A percentile compares a stretch with the other conserved stretches of the same genome.
Conservation (phyloP, 1,140 invertebrate species). For the Neuroterus valhalla region DNA sequence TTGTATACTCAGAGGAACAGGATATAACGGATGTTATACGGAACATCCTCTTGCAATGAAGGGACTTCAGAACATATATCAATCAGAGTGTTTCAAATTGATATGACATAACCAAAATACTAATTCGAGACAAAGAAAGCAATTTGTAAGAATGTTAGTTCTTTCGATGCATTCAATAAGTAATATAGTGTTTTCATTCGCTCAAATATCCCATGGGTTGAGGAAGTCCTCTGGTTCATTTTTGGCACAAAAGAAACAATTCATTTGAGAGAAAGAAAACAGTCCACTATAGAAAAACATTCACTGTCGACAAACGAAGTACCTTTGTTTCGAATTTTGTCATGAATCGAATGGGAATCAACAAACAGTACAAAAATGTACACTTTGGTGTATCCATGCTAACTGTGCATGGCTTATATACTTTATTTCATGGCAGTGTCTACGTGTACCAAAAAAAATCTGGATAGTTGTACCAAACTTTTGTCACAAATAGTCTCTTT, state of each 20-base stretch:
- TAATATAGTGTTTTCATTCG: slow-evolving; percentile 23
- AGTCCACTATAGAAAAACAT: background rate
- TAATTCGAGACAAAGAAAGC: slow-evolving; percentile 24
- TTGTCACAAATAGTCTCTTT: no score
- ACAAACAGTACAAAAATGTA: slow-evolving; percentile 23
- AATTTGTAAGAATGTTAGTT: slow-evolving; percentile 23
- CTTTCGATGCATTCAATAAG: background rate
- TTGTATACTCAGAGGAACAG: no score
- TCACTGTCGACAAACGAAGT: slow-evolving; percentile 10
- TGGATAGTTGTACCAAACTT: no score
- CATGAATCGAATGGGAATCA: slow-evolving; percentile 7
- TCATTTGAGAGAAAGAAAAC: slow-evolving; percentile 22
- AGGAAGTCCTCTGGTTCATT: slow-evolving; percentile 28
- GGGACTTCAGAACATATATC: background rate
- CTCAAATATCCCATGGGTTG: slow-evolving; percentile 23
- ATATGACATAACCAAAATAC: background rate
- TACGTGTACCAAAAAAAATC: no score
- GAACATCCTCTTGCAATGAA: background rate
- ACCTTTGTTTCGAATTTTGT: slow-evolving; percentile 21
- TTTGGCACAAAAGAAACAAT: slow-evolving; percentile 26
- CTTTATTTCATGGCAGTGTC: no score
- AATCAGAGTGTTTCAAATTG: background rate
- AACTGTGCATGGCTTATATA: slow-evolving; percentile 7
- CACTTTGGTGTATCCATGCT: slow-evolving; percentile 8
- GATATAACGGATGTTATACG: no score